Evolutionary conservation across 1,140 invertebrate species (phyloP).

Genomic region (Ips typographus): DNA sequence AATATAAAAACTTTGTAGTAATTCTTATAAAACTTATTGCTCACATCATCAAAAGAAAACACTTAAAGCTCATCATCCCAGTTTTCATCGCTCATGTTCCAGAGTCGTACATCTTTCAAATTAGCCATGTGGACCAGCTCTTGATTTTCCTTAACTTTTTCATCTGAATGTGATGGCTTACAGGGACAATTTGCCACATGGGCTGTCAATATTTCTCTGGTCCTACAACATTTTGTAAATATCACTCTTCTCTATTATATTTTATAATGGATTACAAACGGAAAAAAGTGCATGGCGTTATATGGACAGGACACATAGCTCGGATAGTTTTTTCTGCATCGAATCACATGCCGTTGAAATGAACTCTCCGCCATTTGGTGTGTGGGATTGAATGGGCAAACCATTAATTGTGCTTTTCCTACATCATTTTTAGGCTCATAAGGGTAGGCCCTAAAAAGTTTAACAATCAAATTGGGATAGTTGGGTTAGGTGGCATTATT

Average conservation of each 20-base stretch:
- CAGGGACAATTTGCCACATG: conserved; percentile 7
- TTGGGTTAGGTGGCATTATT: no score
- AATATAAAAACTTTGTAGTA: no score
- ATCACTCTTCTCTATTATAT: background rate
- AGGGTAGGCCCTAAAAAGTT: background rate
- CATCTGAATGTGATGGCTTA: background rate
- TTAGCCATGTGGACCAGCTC: conserved; percentile 10
- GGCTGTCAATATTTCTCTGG: conserved; percentile 5
- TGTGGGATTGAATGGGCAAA: conserved; percentile 15
- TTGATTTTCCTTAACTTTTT: background rate
- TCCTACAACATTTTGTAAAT: background rate
- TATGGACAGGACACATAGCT: conserved; percentile 13
- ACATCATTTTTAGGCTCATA: background rate
- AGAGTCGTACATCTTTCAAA: conserved; percentile 5
- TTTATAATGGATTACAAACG: background rate
- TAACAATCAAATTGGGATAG: no score
- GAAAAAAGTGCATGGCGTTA: conserved; percentile 15
- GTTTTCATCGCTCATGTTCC: conserved; percentile 14
- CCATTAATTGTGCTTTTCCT: background rate
- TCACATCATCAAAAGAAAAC: background rate
- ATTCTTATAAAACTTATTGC: no score
- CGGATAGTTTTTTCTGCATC: conserved; percentile 13
- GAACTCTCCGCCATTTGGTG: conserved; percentile 13
- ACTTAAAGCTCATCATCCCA: conserved; percentile 9
- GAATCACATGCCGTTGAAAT: conserved; percentile 13